Conservation (phyloP, 2,888 invertebrate species). For the Empis livida region DNA sequence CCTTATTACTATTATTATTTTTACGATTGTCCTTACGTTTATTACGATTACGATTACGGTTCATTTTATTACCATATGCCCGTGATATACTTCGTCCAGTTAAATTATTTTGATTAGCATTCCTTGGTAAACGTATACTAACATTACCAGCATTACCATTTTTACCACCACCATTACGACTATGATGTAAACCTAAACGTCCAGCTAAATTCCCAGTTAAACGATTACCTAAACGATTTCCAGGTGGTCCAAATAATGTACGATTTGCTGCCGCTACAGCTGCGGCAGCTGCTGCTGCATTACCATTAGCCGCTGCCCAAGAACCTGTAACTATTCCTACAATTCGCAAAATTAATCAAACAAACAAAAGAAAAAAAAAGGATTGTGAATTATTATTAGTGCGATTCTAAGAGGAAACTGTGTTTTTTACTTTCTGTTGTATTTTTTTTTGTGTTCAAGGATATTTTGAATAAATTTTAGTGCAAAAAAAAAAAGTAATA, state of each 20-base stretch:
- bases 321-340: conserved; percentile 24
- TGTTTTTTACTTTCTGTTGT: too few relatives aligned
- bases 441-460: conserved; percentile 12
- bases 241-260: conserved; percentile 15
- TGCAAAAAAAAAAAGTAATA: not conserved
- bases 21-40: conserved; percentile 14
- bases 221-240: conserved; percentile 16
- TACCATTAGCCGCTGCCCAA: conserved; percentile 18
- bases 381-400: too few relatives aligned
- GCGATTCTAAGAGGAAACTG: conserved; percentile 5
- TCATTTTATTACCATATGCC: conserved; percentile 14
- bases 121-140: conserved; percentile 14
- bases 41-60: conserved; percentile 15
- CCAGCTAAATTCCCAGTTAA: conserved; percentile 12
- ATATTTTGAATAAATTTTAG: conserved; percentile 1
- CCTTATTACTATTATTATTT: conserved; percentile 11
- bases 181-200: conserved; percentile 6
- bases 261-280: conserved; percentile 13
- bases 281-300: conserved; percentile 12
- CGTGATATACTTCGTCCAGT: conserved; percentile 12
- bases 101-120: conserved; percentile 11
- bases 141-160: conserved; percentile 4
- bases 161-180: conserved; percentile 10
- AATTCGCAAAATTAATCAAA: conserved; percentile 20
- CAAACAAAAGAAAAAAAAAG: conserved; percentile 11